Evolutionary conservation across 1,140 invertebrate genomes (phyloP), one percentile per base, ranked within the genome.

Genomic region (Drosophila bifasciata): DNA sequence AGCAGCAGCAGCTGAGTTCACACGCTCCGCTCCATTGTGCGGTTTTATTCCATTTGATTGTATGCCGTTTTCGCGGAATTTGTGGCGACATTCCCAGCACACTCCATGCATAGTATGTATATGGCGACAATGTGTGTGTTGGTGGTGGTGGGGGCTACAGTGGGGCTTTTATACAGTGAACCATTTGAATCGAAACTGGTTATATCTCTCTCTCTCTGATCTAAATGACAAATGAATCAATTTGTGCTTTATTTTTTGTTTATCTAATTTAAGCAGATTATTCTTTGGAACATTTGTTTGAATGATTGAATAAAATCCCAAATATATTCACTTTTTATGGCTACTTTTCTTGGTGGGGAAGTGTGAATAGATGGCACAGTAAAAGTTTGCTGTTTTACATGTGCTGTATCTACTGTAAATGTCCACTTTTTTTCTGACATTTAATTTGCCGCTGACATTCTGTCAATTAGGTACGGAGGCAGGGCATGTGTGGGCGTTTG

Each of bases 361-460:
- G 32, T 36, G 32, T 13, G 32, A 32, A 32, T 11, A 21, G 19
- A 32, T 11, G 3, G 32, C 9, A 32, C 0, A 9, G 9, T 32
- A 32, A 32, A 32, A 45, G 8, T 9, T 45, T 17, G 13, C 17
- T 11, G n/a, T 13, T 48, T 13, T 25, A 15, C 16, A 13, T 11
- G 17, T 48, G 15, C n/a, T 45, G n/a, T 25, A 13, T 1, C 40
- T 13, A 67, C 72, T 76, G 67, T 83, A 56, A 36, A 32, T 56
- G 59, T 11, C 11, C 11, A 1, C 46, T 17, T 41, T 62, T 55
- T 41, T 58, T 72, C 8, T 67, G 56, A 55, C 48, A 46, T 58
- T 66, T 76, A 85, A 86, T 86, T 85, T 80, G 77, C 84, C 75
- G 57, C 73, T 63, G 73, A 85, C 80, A 60, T 70, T 85, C 64